phyloP scores from a whole-genome alignment of 2,113 vertebrate species.

The Cairina moschata region DNA sequence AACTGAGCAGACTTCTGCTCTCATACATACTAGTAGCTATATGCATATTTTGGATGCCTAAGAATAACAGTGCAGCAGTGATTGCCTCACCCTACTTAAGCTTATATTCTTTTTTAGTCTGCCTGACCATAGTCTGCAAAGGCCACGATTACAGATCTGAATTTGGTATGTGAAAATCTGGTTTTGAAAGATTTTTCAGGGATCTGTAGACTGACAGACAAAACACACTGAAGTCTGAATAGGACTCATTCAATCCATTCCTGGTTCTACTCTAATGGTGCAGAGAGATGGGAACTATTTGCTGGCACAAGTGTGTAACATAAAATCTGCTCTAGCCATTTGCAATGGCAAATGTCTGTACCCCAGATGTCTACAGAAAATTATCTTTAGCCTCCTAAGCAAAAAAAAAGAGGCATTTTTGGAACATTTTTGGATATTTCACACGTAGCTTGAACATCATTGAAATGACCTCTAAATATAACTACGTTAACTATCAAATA shows the following conservation, averaged over 20 bases:
- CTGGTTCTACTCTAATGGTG: background rate
- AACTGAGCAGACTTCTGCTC: background rate
- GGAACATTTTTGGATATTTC: background rate
- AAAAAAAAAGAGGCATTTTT: background rate
- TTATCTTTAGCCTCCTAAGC: background rate
- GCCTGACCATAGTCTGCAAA: background rate
- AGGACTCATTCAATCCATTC: background rate
- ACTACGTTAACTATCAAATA: background rate
- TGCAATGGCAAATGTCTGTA: background rate
- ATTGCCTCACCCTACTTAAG: background rate
- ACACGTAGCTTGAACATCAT: background rate
- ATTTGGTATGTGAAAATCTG: background rate
- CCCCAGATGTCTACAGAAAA: background rate
- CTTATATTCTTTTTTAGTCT: background rate
- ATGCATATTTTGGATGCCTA: accelerated
- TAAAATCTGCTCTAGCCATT: background rate
- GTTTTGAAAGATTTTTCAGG: background rate
- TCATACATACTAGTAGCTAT: background rate
- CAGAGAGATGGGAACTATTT: background rate
- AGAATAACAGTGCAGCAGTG: background rate
- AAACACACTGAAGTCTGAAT: background rate
- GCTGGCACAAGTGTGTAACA: background rate
- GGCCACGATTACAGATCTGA: background rate
- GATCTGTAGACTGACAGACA: too few species aligned
- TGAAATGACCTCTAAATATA: background rate